Conservation (phyloP, 1,140 invertebrate species). For the Mya arenaria region DNA sequence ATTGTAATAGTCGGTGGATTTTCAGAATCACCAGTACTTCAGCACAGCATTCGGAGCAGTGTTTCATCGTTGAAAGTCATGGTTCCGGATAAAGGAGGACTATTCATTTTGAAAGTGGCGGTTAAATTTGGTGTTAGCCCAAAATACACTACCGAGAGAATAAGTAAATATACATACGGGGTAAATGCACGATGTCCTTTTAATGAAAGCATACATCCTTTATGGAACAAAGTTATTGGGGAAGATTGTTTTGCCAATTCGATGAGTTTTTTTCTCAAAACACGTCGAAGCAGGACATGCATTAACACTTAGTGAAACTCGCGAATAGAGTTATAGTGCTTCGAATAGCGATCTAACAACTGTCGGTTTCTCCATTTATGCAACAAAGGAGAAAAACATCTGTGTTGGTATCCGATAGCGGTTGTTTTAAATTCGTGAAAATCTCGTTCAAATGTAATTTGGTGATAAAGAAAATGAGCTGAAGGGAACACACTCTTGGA, state of each 20-base stretch:
- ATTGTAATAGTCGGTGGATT: constrained; percentile 55
- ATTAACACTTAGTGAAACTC: background rate
- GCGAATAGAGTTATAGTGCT: background rate
- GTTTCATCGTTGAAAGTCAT: constrained; percentile 32
- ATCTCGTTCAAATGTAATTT: background rate
- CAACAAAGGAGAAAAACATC: background rate
- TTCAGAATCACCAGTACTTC: constrained; percentile 46
- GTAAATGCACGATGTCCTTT: background rate
- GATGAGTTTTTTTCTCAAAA: background rate
- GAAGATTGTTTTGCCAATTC: background rate
- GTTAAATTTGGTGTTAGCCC: constrained; percentile 40
- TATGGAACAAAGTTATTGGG: background rate
- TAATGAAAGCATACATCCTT: background rate
- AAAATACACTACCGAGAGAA: background rate
- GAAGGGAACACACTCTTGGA: background rate
- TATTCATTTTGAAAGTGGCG: constrained; percentile 51
- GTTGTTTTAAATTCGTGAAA: background rate
- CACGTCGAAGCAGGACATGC: background rate
- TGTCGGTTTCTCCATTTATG: background rate
- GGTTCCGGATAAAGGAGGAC: constrained; percentile 36
- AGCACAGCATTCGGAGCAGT: background rate
- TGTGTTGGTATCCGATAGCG: background rate
- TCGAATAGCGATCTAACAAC: background rate
- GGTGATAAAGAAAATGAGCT: background rate
- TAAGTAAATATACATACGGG: constrained; percentile 35